A percentile compares a stretch with the other conserved stretches of the same genome.
These are phyloP conservation scores for Vidua chalybeata DNA, from an alignment of 2,113 vertebrate genomes.

Conservation along the genomic window DNA sequence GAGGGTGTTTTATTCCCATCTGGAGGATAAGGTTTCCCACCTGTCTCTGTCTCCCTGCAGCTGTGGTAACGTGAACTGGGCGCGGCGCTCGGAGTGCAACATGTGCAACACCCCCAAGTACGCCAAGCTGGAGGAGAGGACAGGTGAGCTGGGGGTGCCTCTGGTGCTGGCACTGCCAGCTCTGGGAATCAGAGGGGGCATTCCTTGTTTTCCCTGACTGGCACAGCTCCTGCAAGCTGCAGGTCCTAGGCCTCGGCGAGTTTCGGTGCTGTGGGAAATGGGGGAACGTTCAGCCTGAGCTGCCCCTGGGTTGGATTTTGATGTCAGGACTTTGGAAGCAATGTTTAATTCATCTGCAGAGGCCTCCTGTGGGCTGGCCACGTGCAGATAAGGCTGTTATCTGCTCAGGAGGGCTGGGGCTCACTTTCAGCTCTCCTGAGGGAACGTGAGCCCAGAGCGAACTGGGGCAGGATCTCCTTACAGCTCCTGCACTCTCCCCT, in stretches of 20 bases:
- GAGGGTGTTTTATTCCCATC: no score
- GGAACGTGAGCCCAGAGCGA: not conserved
- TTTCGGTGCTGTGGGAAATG: no score
- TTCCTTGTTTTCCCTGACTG: no score
- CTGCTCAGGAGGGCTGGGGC: not conserved
- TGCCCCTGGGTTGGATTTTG: rapidly evolving
- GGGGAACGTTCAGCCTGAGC: rapidly evolving
- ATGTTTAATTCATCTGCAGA: not conserved
- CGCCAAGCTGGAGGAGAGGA: conserved; percentile 96
- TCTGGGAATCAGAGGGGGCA: rapidly evolving
- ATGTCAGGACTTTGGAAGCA: not conserved
- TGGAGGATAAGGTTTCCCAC: no score
- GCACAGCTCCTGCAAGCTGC: rapidly evolving
- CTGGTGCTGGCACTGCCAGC: not conserved
- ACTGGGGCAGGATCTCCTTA: not conserved
- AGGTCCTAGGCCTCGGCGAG: rapidly evolving
- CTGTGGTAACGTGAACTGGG: conserved; percentile 99
- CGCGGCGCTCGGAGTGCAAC: conserved; percentile 95
- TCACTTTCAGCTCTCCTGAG: not conserved
- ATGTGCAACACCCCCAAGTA: conserved; percentile 99
- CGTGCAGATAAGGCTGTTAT: not conserved
- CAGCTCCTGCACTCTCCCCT: not conserved
- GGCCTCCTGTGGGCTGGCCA: rapidly evolving
- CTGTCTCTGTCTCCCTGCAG: conserved; percentile 44
- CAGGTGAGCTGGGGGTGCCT: conserved; percentile 74